These are phyloP conservation scores for Masnerella sp. DNA, from an alignment of 2,888 invertebrate genomes.

Conservation along the genomic window DNA sequence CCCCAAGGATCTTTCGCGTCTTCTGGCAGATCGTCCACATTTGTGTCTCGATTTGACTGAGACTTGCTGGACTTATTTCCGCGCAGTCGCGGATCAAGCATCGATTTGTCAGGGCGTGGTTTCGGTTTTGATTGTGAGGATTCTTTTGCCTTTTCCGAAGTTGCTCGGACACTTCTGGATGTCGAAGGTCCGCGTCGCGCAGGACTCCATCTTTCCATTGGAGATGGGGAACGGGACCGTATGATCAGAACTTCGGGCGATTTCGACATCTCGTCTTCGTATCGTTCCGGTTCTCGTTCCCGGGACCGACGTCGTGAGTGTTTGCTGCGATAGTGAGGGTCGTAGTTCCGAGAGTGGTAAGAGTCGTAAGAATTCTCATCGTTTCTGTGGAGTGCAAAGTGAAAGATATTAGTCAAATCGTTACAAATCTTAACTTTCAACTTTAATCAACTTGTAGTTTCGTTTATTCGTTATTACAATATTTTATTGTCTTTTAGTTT, in stretches of 20 bases:
- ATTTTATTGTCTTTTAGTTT: too few relatives aligned
- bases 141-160: constrained; percentile 64
- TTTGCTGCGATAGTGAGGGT: constrained; percentile 1
- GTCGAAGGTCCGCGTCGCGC: not conserved
- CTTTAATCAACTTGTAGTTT: not conserved
- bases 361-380: constrained; percentile 16
- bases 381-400: too few relatives aligned
- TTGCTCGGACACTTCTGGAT: not conserved
- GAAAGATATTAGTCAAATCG: not conserved
- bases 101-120: constrained; percentile 35
- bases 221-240: constrained; percentile 19
- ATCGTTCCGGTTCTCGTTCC: not conserved
- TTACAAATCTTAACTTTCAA: not conserved
- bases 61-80: constrained; percentile 56
- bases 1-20: constrained; percentile 76
- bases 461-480: too few relatives aligned
- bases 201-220: not conserved
- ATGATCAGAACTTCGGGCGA: constrained; percentile 54
- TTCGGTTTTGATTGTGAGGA: constrained; percentile 62
- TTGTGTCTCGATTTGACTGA: constrained; percentile 64
- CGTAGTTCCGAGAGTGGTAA: constrained; percentile 9
- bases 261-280: constrained; percentile 8
- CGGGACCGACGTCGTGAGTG: not conserved
- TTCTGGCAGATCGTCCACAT: constrained; percentile 72
- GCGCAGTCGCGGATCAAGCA: constrained; percentile 57